These are phyloP conservation scores for Mizuhopecten yessoensis DNA, from an alignment of 1,140 invertebrate species.

Conservation along the genomic window DNA sequence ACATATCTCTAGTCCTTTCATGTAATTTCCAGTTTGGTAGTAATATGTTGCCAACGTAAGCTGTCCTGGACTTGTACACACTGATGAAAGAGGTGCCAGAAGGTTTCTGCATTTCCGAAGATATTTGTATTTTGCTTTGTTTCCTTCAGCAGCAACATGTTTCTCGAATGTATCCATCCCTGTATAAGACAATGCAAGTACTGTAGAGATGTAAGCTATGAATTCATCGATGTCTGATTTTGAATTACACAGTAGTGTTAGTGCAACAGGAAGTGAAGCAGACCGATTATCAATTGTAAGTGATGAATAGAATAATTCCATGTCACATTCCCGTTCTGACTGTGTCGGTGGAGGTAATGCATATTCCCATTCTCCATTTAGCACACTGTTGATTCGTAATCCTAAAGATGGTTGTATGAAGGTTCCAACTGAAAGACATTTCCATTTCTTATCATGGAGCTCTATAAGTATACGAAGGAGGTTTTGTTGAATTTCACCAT, in stretches of 20 bases:
- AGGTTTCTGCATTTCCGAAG: background rate
- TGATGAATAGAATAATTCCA: background rate
- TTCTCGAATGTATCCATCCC: background rate
- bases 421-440: too few relatives aligned
- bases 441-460: background rate
- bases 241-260: background rate
- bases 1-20: background rate
- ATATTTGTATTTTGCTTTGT: background rate
- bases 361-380: background rate
- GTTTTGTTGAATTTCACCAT: background rate
- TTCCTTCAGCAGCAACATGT: background rate
- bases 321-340: background rate
- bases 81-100: background rate
- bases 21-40: too few relatives aligned
- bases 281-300: background rate
- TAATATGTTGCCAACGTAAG: too few relatives aligned
- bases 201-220: background rate
- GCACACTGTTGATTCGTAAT: background rate
- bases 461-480: background rate
- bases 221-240: background rate
- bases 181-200: background rate
- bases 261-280: too few relatives aligned
- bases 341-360: too few relatives aligned
- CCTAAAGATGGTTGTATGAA: background rate
- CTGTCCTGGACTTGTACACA: background rate